Conservation (phyloP, 2,113 vertebrate genomes). For the Pomatorhinus ruficollis region DNA sequence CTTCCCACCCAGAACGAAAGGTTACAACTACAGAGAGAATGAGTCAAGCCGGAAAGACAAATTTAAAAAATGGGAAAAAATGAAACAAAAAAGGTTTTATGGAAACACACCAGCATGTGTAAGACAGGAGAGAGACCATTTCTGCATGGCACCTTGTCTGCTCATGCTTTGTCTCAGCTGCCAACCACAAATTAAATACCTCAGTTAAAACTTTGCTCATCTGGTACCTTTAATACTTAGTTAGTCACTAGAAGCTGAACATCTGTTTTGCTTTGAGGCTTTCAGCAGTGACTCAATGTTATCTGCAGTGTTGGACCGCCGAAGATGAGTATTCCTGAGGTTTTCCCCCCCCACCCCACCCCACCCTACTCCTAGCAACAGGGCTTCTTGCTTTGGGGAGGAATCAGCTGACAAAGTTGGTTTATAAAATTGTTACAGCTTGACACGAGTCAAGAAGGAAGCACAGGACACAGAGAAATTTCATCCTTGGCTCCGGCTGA, state of each 20-base stretch:
- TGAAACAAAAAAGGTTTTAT: background rate
- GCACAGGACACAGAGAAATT: background rate
- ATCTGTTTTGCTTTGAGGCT: constrained; percentile 51
- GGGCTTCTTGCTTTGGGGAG: background rate
- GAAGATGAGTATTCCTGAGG: background rate
- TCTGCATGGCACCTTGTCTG: background rate
- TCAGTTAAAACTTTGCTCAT: background rate
- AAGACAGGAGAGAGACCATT: background rate
- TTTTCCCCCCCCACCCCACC: fast-evolving
- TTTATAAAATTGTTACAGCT: background rate
- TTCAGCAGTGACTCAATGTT: constrained; percentile 41
- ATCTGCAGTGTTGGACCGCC: background rate
- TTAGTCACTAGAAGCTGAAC: background rate
- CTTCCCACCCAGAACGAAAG: constrained; percentile 34
- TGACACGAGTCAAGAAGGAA: background rate
- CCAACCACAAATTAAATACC: background rate
- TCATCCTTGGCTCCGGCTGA: background rate
- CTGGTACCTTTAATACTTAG: constrained; percentile 33
- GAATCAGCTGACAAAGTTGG: background rate
- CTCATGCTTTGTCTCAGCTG: background rate
- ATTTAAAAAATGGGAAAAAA: background rate
- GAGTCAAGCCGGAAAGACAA: constrained; percentile 20
- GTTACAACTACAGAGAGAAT: constrained; percentile 10
- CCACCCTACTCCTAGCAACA: background rate
- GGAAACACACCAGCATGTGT: background rate